Base-by-base conservation (phyloP, 2,888 invertebrate genomes). In the Drosophila birchii region DNA sequence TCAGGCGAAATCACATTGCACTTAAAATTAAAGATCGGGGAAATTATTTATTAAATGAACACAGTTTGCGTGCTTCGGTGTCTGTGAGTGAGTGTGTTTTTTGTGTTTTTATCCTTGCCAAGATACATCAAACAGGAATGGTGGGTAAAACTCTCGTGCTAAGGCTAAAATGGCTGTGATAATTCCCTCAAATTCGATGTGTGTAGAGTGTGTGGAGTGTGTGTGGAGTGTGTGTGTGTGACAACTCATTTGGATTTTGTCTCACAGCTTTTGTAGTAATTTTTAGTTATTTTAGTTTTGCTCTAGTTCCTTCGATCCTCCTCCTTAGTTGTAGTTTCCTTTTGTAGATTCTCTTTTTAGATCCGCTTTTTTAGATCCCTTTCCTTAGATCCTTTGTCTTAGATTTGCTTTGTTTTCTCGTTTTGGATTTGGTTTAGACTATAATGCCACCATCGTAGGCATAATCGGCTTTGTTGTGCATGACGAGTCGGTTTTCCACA, bases 401-500 rank as follows among this genome's bases (percentile, higher is more conserved):
- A 45, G 23, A 7, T 45, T 45, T 18, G 20, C 38, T 20, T 72
- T 64, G 6, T 29, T 29, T 29, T 29, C 1, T 5, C 3, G 5
- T 41, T 18, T 44, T 67, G 47, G 23, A 3, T 16, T 8, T 16
- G 8, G 4, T 45, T 64, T 83, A 89, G 75, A 85, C 78, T 62
- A 84, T 78, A 62, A 86, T 79, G 79, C 97, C 96, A 70, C 97
- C 98, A 89, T 98, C 97, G 93, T 98, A 99, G 56, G 99, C 98
- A 93, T 99, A 99, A 93, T 99, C 99, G 43, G 99, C 99, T 94
- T 99, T 99, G 93, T 99, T 99, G 94, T 99, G 99, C 99, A 99
- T 99, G 77, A 99, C 97, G 69, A 99, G 95, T 90, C 95, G 95
- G 92, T 98, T 97, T 93, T 99, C 98, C 72, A 99, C 99, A 93